Base-by-base conservation (phyloP, 2,888 invertebrate species). In the Hipparchia sbordonii region DNA sequence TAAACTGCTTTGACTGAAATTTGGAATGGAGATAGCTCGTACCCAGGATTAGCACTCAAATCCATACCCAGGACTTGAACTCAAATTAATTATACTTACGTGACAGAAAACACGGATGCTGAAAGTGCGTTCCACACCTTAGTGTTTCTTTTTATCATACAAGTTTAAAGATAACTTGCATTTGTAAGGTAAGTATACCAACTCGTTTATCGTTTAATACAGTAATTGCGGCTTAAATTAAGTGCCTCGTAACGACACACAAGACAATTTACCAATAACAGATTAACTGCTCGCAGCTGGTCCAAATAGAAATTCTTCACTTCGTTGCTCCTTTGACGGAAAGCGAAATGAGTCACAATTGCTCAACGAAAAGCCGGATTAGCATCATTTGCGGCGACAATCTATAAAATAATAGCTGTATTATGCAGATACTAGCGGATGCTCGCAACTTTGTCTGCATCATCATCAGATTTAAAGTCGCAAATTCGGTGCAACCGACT, bases 231-330 rank as follows among this genome's bases (percentile, higher is more conserved):
- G 62, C 39, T 61, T 13, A 57, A 67, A 70, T 75, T 60, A 51
- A 61, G 45, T 23, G 54, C 65, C 68, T 72, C 59, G 68, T 61
- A 72, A 69, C 66, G 46, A 56, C 56, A 52, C 65, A 56, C 69
- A 65, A 69, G 74, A 70, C 87, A 89, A 91, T 91, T 91, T 90
- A 86, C 89, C 89, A 89, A 88, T 91, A 91, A 91, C 89, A 76
- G 76, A 77, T 76, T 77, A 78, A 76, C 77, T 73, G 76, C 73
- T 72, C 73, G 72, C 77, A 77, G 78, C 77, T 79, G 77, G 65
- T 76, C 67, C 74, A 68, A 76, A 78, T 76, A 73, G 74, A 73
- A 77, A 79, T 78, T 78, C 77, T 74, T 76, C 77, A 76, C 76
- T 78, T 75, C 73, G 74, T 70, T 78, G 77, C 69, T 70, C 73